Percentiles rank a stretch among this genome's conserved stretches.
phyloP scores from a whole-genome alignment of 2,888 invertebrate genomes.

The Microctonus brassicae region DNA sequence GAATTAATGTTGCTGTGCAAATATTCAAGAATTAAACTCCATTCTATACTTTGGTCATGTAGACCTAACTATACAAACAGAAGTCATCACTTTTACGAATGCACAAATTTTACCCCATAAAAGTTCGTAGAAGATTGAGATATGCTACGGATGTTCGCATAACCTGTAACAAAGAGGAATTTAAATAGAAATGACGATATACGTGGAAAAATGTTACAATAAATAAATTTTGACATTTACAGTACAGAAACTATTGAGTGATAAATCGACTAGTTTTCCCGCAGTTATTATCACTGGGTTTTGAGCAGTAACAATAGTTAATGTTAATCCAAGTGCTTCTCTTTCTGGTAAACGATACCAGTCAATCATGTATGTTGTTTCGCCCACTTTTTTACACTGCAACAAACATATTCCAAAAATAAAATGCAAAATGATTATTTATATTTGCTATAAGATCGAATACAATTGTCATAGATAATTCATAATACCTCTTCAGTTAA shows the following conservation, averaged over 20 bases:
- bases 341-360: slow-evolving; percentile 53
- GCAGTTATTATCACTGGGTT: slow-evolving; percentile 52
- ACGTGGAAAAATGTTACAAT: neutral
- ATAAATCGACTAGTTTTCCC: slow-evolving; percentile 53
- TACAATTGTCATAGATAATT: too few relatives aligned
- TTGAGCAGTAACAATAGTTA: slow-evolving; percentile 50
- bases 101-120: neutral
- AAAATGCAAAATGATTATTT: too few relatives aligned
- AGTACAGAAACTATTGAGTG: slow-evolving; percentile 53
- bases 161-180: neutral
- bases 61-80: too few relatives aligned
- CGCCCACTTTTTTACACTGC: slow-evolving; percentile 52
- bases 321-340: slow-evolving; percentile 42
- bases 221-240: slow-evolving; percentile 51
- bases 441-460: too few relatives aligned
- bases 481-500: slow-evolving; percentile 41
- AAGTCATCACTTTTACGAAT: too few relatives aligned
- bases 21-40: too few relatives aligned
- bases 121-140: neutral
- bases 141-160: neutral
- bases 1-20: too few relatives aligned
- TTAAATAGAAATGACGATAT: neutral
- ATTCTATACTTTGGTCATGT: neutral
- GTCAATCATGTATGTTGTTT: slow-evolving; percentile 49
- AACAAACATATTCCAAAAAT: neutral